Evolutionary conservation across 2,797 vertebrate genomes (phyloP), one percentile per base, ranked within the genome.

Genomic region (Hylomyscus alleni): DNA sequence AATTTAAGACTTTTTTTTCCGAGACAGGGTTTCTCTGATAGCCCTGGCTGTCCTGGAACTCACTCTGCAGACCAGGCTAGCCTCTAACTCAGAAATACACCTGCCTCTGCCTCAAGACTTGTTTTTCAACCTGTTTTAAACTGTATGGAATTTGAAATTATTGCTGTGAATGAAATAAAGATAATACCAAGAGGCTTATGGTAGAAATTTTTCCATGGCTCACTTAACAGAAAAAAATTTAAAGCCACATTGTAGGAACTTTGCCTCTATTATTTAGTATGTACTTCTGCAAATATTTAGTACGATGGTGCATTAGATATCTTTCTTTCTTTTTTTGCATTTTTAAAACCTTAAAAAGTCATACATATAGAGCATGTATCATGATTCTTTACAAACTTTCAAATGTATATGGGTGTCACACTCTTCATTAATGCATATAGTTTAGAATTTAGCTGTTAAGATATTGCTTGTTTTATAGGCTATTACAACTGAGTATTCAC

Each of bases 401-500:
- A 80, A 76, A 75, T 31, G 1, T 75, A 0, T 62, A 12, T 84
- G 15, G 4, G 75, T 72, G 29, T 44, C 26, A 31, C 19, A 62
- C 24, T 44, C 6, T 54, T 95, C 78, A 94, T 73, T 96, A 94
- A 89, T 13, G n/a, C 14, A 37, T 89, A 90, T 20, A 58, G 20
- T 60, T 94, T 22, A 72, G 7, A 94, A 87, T 69, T 84, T n/a
- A 75, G 26, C 7, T n/a, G 12, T 84, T 78, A 92, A 93, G 80
- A 37, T 75, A 56, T 31, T 77, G 6, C 31, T 65, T 77, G 1
- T 44, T 93, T 95, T 82, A 7, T 3, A 80, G 14, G 3, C 72
- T 50, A 94, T 93, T 95, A 29, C 37, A 85, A 65, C 72, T 44
- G 77, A 93, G 72, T 82, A 3, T 83, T 77, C 58, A 31, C 26